Base-by-base conservation (phyloP, 2,797 vertebrate species). In the Myotis daubentonii region DNA sequence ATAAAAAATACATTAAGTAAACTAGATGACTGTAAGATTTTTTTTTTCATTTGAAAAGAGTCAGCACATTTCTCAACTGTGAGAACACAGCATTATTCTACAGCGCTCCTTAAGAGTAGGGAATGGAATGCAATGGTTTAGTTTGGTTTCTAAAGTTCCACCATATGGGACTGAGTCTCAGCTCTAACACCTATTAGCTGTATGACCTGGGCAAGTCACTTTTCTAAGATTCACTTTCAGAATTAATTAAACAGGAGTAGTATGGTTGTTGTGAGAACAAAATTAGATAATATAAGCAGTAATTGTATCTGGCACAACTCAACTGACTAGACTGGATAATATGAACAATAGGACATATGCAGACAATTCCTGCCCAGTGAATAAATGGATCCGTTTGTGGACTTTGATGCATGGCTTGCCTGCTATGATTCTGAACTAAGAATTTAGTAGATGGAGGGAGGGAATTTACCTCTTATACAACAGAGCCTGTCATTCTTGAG, bases 1-100 rank as follows among this genome's bases (percentile, higher is more conserved):
- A 75, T 91, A 88, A 93, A 82, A 87, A 76, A n/a, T 23, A 79
- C 86, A 85, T 41, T 47, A 87, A 79, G 23, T 60, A 74, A 87
- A 55, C 8, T 13, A 62, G 33, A 6, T 62, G 51, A 33, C 28
- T 65, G 0, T 68, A 36, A 93, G 8, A 3, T 8, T 28, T 55
- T 65, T 72, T 25, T 70, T 78, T 5, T 19, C 22, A n/a, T 30
- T 84, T 70, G 33, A 83, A 89, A 38, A 68, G 16, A 49, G 19
- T 55, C 22, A 36, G n/a, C 4, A 2, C 33, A 53, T 60, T 88
- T 33, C 33, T 91, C 44, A 22, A 28, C 33, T 70, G 20, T 71
- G 28, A 95, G 44, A 68, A 57, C 6, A 19, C 12, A 8, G 51
- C 15, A 7, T 28, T n/a, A 30, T 0, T 6, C 5, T 22, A 3